Evolutionary conservation across 2,113 vertebrate genomes (phyloP).

Genomic region (Polypterus senegalus): DNA sequence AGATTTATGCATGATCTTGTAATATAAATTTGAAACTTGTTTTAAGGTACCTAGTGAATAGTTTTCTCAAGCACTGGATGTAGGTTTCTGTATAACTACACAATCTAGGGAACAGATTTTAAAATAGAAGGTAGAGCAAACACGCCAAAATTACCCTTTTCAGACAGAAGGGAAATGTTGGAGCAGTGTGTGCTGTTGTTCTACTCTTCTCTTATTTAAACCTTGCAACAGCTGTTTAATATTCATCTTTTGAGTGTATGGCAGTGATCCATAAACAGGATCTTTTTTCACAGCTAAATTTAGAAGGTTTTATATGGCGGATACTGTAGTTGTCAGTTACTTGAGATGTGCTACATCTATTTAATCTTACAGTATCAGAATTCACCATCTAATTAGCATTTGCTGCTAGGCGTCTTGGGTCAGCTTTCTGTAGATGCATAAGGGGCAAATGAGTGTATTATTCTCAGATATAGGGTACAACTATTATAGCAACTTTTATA

Average conservation of each 20-base stretch:
- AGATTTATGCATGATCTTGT: too few relatives aligned
- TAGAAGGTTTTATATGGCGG: slow-evolving; percentile 11
- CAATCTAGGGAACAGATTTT: too few relatives aligned
- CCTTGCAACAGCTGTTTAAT: slow-evolving; percentile 16
- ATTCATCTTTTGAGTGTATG: slow-evolving; percentile 11
- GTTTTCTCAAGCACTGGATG: too few relatives aligned
- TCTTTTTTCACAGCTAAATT: slow-evolving; percentile 11
- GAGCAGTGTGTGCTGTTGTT: neutral
- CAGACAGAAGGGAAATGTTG: neutral
- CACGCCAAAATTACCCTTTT: neutral
- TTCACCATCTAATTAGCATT: slow-evolving; percentile 6
- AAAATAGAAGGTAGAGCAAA: too few relatives aligned
- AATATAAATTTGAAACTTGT: too few relatives aligned
- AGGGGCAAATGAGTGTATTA: neutral
- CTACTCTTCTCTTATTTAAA: neutral
- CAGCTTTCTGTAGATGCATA: neutral
- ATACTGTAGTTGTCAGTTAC: slow-evolving; percentile 3
- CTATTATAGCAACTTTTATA: too few relatives aligned
- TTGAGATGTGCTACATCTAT: slow-evolving; percentile 1
- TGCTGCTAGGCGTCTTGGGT: neutral
- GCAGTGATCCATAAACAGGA: neutral
- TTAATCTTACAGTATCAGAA: slow-evolving; percentile 4
- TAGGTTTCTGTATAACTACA: too few relatives aligned
- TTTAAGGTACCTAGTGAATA: too few relatives aligned
- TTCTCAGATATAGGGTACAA: neutral